Conservation (phyloP, 2,888 invertebrate genomes). For the Hartigia nigra region DNA sequence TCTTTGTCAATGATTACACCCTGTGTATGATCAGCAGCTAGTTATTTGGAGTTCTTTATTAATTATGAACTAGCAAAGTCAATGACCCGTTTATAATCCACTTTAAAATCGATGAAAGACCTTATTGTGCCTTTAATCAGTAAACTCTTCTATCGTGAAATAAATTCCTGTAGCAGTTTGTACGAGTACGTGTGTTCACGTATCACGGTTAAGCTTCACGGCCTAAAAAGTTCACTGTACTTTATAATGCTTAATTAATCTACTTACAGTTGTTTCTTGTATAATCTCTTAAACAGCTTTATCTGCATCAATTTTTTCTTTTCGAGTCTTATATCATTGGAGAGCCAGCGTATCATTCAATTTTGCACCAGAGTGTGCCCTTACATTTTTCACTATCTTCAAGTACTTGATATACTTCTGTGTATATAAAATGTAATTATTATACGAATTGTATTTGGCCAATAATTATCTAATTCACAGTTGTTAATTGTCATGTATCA, state of each 20-base stretch:
- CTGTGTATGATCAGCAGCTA: background rate
- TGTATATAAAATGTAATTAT: background rate
- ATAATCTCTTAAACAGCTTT: background rate
- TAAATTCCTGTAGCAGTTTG: background rate
- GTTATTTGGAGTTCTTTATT: background rate
- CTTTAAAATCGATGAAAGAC: background rate
- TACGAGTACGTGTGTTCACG: background rate
- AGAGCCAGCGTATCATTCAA: background rate
- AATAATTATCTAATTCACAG: background rate
- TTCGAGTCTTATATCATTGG: background rate
- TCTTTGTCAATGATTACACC: background rate
- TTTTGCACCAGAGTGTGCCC: background rate
- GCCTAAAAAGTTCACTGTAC: background rate
- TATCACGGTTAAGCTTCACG: background rate
- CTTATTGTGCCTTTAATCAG: background rate
- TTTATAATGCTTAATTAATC: background rate
- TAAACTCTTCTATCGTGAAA: background rate
- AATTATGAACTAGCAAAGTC: background rate
- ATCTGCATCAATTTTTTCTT: background rate
- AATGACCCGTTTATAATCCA: background rate
- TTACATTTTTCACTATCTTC: background rate
- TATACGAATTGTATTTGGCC: background rate
- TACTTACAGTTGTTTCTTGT: background rate
- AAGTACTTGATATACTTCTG: background rate
- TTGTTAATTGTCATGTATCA: background rate